Percentiles rank a stretch among this genome's conserved stretches.
Conservation (phyloP, 1,140 invertebrate genomes). For the Eueides isabella region DNA sequence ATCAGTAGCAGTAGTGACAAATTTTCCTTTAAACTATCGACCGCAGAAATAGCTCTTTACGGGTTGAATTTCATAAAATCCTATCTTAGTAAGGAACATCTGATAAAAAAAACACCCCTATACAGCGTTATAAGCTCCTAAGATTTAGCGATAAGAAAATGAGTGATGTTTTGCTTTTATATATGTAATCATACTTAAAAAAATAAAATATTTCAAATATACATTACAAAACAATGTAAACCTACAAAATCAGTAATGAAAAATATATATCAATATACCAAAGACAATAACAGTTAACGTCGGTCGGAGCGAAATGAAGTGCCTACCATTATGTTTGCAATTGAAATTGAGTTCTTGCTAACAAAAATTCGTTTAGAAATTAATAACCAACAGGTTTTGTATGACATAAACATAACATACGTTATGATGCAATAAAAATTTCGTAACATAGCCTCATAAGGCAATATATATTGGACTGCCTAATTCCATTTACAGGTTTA, state of each 20-base stretch:
- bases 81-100: too few species aligned
- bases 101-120: too few species aligned
- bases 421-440: neutral
- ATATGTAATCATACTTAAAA: too few species aligned
- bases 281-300: slow-evolving; percentile 10
- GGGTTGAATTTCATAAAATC: too few species aligned
- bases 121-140: too few species aligned
- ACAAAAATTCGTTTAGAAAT: slow-evolving; percentile 27
- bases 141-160: too few species aligned
- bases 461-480: too few species aligned
- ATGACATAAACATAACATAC: neutral
- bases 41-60: too few species aligned
- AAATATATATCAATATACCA: slow-evolving; percentile 4
- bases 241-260: slow-evolving; percentile 5
- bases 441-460: neutral
- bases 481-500: too few species aligned
- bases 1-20: too few species aligned
- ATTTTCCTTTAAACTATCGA: too few species aligned
- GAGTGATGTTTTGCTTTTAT: too few species aligned
- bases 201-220: neutral
- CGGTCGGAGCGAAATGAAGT: neutral
- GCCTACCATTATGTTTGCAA: slow-evolving; percentile 19
- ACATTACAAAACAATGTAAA: neutral
- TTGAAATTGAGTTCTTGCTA: slow-evolving; percentile 29
- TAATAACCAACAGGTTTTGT: slow-evolving; percentile 17